Conservation (phyloP, 2,888 invertebrate species). For the Cactoblastis cactorum region DNA sequence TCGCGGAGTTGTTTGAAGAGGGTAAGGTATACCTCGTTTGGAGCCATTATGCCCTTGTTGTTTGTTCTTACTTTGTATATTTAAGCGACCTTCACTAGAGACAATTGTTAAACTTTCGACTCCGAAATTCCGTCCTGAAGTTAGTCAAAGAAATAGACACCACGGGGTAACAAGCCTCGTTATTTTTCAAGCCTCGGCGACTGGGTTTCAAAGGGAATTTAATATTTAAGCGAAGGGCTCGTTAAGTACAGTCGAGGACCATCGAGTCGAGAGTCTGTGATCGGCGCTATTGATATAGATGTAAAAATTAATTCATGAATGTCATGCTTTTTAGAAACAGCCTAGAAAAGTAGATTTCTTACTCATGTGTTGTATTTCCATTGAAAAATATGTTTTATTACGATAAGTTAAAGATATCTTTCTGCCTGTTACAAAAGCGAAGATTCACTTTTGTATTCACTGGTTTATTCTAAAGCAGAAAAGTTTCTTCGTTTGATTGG, state of each 20-base stretch:
- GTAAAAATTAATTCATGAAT: not conserved
- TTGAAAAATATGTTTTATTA: too few species aligned
- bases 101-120: not conserved
- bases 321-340: too few species aligned
- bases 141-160: not conserved
- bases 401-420: too few species aligned
- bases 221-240: not conserved
- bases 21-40: too few species aligned
- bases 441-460: too few species aligned
- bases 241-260: not conserved
- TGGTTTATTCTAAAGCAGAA: too few species aligned
- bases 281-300: not conserved
- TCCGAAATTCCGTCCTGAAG: not conserved
- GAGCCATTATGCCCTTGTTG: too few species aligned
- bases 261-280: not conserved
- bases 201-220: conserved; percentile 1
- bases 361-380: too few species aligned
- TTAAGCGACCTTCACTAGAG: not conserved
- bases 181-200: not conserved
- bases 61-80: not conserved
- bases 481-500: too few species aligned
- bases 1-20: too few species aligned
- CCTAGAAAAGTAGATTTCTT: too few species aligned
- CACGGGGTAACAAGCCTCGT: not conserved
- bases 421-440: too few species aligned